Conservation (phyloP, 2,113 vertebrate genomes). For the Apistogramma diplotaenia region DNA sequence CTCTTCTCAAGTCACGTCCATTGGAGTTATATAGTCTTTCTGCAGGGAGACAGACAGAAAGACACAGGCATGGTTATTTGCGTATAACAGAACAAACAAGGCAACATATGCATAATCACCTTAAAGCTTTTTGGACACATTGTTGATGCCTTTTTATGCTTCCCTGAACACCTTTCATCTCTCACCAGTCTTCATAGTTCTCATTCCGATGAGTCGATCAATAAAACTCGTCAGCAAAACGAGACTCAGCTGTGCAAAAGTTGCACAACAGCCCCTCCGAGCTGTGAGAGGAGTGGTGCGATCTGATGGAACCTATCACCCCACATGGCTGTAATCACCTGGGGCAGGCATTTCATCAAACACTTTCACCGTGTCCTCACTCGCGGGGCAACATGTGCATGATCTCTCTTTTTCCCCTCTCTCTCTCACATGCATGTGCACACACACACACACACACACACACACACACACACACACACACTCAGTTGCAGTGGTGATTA, state of each 20-base stretch:
- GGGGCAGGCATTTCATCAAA: slow-evolving; percentile 35
- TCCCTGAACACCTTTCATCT: slow-evolving; percentile 8
- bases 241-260: slow-evolving; percentile 40
- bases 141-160: background rate
- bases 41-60: slow-evolving; percentile 51
- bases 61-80: background rate
- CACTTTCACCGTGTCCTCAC: slow-evolving; percentile 17
- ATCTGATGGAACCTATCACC: slow-evolving; percentile 7
- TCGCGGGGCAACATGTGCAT: slow-evolving; percentile 27
- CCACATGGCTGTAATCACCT: slow-evolving; percentile 20
- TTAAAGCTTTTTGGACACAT: background rate
- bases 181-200: background rate
- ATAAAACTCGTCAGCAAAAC: slow-evolving; percentile 36
- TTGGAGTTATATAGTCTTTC: slow-evolving; percentile 92
- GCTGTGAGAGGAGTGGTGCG: background rate
- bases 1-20: slow-evolving; percentile 90
- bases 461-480: background rate
- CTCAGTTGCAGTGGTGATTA: slow-evolving; percentile 43
- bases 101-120: background rate
- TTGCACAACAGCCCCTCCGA: slow-evolving; percentile 8
- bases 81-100: background rate
- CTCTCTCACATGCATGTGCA: background rate
- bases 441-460: slow-evolving; percentile 3
- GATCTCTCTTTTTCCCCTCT: background rate
- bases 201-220: slow-evolving; percentile 14